Percentiles rank a stretch among this genome's conserved stretches.
Evolutionary conservation across 2,113 vertebrate genomes (phyloP).

Genomic region (Leucopsar rothschildi): DNA sequence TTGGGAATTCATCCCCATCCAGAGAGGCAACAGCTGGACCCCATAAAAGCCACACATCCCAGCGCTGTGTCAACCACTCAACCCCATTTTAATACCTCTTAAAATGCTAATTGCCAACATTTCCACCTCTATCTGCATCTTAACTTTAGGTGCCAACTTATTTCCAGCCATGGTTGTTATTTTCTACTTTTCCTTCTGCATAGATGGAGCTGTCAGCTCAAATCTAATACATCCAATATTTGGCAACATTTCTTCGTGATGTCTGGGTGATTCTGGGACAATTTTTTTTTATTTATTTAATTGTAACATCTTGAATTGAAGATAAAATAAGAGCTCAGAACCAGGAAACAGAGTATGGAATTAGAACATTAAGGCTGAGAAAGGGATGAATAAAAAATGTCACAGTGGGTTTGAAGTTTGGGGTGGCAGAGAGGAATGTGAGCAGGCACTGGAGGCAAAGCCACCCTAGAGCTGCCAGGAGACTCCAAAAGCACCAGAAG

Average conservation of each 20-base stretch:
- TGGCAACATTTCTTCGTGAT: background rate
- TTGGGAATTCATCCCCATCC: background rate
- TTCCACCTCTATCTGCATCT: background rate
- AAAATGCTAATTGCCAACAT: background rate
- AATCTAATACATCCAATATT: background rate
- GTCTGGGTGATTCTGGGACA: background rate
- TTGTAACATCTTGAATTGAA: background rate
- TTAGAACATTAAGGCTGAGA: background rate
- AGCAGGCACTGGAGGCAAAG: background rate
- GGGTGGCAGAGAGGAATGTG: background rate
- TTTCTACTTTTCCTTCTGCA: background rate
- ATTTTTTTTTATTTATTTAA: background rate
- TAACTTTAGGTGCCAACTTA: background rate
- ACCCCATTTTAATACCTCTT: background rate
- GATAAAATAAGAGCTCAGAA: background rate
- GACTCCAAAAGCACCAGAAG: background rate
- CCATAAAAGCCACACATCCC: rapidly evolving
- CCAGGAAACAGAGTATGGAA: background rate
- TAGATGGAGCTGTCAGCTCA: background rate
- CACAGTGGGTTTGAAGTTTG: background rate
- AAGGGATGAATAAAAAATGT: background rate
- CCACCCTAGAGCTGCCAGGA: background rate
- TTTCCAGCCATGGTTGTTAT: background rate
- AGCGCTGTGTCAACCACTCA: background rate
- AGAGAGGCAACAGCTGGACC: background rate